Evolutionary conservation across 1,140 invertebrate species (phyloP).

Genomic region (Sarcophaga bullata): DNA sequence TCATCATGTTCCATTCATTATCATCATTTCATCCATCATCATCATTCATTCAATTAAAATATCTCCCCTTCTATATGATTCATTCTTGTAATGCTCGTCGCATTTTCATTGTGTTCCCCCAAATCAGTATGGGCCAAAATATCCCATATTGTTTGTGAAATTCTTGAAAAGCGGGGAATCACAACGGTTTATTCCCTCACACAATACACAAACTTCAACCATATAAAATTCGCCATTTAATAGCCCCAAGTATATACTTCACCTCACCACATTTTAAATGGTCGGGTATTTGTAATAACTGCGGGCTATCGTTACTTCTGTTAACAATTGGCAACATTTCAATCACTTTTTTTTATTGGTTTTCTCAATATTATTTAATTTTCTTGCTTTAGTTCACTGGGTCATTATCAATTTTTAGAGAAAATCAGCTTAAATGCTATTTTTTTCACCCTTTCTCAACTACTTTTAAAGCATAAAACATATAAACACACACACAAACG

Average conservation of each 20-base stretch:
- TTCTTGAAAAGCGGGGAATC: constrained; percentile 54
- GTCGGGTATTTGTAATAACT: constrained; percentile 2
- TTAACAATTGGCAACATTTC: background rate
- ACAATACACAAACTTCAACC: constrained; percentile 58
- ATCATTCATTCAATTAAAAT: background rate
- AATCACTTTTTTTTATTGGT: background rate
- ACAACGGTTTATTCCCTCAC: constrained; percentile 57
- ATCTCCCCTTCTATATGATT: background rate
- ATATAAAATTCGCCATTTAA: constrained; percentile 58
- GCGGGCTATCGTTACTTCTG: background rate
- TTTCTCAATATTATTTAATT: background rate
- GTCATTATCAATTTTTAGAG: background rate
- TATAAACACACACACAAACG: too few species aligned
- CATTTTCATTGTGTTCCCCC: constrained; percentile 47
- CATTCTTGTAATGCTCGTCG: background rate
- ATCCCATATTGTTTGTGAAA: constrained; percentile 59
- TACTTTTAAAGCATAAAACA: too few species aligned
- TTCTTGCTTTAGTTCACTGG: background rate
- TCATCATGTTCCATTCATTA: background rate
- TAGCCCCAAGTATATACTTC: constrained; percentile 59
- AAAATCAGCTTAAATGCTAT: too few species aligned
- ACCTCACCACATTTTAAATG: constrained; percentile 54
- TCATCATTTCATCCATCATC: background rate
- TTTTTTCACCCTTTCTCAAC: too few species aligned
- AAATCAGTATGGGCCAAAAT: constrained; percentile 58